Conservation (phyloP, 2,797 vertebrate genomes). For the Hemibagrus guttatus region DNA sequence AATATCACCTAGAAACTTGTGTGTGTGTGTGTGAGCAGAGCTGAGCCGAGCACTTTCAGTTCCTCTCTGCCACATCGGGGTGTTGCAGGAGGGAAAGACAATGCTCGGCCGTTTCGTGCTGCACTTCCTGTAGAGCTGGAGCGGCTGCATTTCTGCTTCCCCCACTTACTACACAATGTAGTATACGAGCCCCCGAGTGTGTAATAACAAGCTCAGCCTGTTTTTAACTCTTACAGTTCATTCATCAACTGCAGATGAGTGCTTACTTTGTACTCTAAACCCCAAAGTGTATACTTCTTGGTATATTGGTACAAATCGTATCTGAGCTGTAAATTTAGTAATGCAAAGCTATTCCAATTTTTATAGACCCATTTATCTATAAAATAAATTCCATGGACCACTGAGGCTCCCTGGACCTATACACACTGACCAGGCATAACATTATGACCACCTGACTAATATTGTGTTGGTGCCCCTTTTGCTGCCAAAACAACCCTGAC, state of each 20-base stretch:
- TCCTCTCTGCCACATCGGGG: conserved; percentile 67
- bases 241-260: background rate
- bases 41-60: conserved; percentile 66
- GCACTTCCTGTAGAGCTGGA: conserved; percentile 69
- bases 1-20: background rate
- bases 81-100: conserved; percentile 57
- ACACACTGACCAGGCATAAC: no score
- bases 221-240: background rate
- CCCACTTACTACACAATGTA: background rate
- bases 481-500: no score
- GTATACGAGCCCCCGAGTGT: background rate
- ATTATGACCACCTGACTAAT: no score
- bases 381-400: background rate
- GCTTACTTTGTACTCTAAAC: background rate
- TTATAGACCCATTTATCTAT: background rate
- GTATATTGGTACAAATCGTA: background rate
- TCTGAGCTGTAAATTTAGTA: background rate
- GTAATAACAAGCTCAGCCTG: background rate
- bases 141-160: conserved; percentile 14
- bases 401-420: background rate
- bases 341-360: background rate
- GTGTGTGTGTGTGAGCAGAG: conserved; percentile 6
- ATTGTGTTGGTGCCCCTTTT: no score
- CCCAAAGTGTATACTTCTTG: background rate
- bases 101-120: conserved; percentile 62